These are phyloP conservation scores for Morone chrysops DNA, from an alignment of 2,113 vertebrate species.

Conservation along the genomic window DNA sequence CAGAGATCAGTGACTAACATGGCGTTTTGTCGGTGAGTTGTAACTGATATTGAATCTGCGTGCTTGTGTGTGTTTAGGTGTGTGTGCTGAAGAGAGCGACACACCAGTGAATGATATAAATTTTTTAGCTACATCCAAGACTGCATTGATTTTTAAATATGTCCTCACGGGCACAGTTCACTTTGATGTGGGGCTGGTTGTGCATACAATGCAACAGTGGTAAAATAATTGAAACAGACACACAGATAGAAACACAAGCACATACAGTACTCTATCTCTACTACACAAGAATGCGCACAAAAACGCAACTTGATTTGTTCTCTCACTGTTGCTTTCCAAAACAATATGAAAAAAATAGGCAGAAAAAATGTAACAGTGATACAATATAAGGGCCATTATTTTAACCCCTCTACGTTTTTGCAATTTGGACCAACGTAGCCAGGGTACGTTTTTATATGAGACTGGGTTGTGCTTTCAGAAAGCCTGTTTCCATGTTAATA, in stretches of 20 bases:
- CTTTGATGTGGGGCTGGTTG: slow-evolving; percentile 74
- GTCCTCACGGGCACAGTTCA: slow-evolving; percentile 70
- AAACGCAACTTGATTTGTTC: slow-evolving; percentile 33
- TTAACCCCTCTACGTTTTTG: too few species aligned
- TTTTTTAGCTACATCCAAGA: slow-evolving; percentile 74
- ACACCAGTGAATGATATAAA: slow-evolving; percentile 61
- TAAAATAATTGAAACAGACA: slow-evolving; percentile 65
- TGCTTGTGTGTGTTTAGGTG: slow-evolving; percentile 53
- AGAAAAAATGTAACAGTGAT: too few species aligned
- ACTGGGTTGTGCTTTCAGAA: slow-evolving; percentile 5
- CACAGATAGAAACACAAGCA: slow-evolving; percentile 27
- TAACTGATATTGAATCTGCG: slow-evolving; percentile 52
- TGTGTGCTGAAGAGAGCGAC: slow-evolving; percentile 51
- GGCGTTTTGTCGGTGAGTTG: slow-evolving; percentile 45
- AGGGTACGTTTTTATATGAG: too few species aligned
- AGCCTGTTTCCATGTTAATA: slow-evolving; percentile 6
- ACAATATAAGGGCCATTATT: too few species aligned
- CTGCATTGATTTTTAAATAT: slow-evolving; percentile 79
- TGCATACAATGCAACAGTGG: slow-evolving; percentile 64
- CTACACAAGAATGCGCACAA: slow-evolving; percentile 21
- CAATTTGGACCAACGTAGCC: too few species aligned
- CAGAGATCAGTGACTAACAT: slow-evolving; percentile 52
- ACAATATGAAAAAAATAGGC: too few species aligned
- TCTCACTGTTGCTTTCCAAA: neutral
- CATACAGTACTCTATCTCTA: slow-evolving; percentile 14